Percentiles rank a stretch among this genome's conserved stretches.
phyloP scores from a whole-genome alignment of 2,797 vertebrate genomes.

The Monodelphis domestica region DNA sequence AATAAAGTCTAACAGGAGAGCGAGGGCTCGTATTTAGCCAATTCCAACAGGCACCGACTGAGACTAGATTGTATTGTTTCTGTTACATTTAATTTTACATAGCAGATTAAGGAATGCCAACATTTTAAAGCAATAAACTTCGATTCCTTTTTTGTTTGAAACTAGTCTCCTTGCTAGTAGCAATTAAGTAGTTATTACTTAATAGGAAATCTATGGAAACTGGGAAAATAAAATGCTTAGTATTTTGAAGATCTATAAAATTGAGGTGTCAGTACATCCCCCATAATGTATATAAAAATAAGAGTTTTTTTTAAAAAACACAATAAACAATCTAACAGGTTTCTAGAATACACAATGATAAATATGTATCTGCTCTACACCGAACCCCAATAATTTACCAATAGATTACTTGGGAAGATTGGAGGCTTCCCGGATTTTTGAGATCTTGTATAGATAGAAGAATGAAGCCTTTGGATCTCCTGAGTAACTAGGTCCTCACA shows the following conservation, averaged over 20 bases:
- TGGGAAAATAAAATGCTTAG: neutral
- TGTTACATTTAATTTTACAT: neutral
- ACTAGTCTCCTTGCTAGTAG: neutral
- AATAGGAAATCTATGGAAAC: neutral
- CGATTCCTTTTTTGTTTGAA: neutral
- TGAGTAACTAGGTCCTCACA: neutral
- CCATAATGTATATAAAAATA: neutral
- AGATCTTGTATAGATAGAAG: constrained; percentile 17
- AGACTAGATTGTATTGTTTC: neutral
- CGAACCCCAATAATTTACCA: neutral
- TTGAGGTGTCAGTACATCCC: neutral
- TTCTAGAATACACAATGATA: neutral
- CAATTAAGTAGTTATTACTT: neutral
- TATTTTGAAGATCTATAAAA: neutral
- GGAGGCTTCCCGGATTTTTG: constrained; percentile 62
- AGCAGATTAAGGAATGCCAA: neutral
- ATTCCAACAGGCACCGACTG: neutral
- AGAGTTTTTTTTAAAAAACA: neutral
- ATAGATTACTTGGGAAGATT: constrained; percentile 67
- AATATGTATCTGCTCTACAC: neutral
- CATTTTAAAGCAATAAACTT: neutral
- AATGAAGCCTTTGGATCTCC: constrained; percentile 4
- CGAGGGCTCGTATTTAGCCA: neutral
- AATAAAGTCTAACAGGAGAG: neutral
- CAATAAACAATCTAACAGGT: neutral